phyloP scores from a whole-genome alignment of 2,113 vertebrate genomes.

The Tenebrosternarchus preto region DNA sequence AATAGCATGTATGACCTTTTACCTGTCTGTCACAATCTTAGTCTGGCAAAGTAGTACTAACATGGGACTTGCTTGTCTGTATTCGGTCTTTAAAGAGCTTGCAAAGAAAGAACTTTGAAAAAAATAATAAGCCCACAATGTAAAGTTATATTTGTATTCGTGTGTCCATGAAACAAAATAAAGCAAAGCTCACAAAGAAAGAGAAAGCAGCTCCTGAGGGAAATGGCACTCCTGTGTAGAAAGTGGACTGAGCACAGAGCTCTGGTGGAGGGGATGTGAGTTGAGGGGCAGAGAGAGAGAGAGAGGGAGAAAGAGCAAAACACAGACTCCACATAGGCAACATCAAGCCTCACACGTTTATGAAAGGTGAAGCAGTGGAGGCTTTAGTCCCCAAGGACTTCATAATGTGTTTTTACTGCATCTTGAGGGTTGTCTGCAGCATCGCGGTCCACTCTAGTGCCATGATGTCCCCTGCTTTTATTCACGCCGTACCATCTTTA shows the following conservation, averaged over 20 bases:
- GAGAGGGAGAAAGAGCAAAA: slow-evolving; percentile 33
- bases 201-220: neutral
- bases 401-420: slow-evolving; percentile 55
- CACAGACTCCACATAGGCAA: slow-evolving; percentile 42
- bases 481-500: slow-evolving; percentile 41
- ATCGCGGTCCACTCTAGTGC: slow-evolving; percentile 28
- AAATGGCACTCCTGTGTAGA: neutral
- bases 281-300: neutral
- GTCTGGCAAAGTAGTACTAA: neutral
- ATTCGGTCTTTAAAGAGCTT: neutral
- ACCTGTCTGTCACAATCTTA: too few relatives aligned
- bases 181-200: slow-evolving; percentile 19
- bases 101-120: neutral
- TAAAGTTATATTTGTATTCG: too few relatives aligned
- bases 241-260: neutral
- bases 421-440: slow-evolving; percentile 34
- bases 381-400: slow-evolving; percentile 43
- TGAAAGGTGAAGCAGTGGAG: slow-evolving; percentile 48
- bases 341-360: slow-evolving; percentile 48
- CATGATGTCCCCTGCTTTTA: slow-evolving; percentile 33
- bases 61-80: neutral
- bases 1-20: neutral
- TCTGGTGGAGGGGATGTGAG: neutral
- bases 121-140: neutral
- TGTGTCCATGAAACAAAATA: neutral